A percentile compares a stretch with the other conserved stretches of the same genome.
These are phyloP conservation scores for Barbus barbus DNA, from an alignment of 2,113 vertebrate species.

Conservation along the genomic window DNA sequence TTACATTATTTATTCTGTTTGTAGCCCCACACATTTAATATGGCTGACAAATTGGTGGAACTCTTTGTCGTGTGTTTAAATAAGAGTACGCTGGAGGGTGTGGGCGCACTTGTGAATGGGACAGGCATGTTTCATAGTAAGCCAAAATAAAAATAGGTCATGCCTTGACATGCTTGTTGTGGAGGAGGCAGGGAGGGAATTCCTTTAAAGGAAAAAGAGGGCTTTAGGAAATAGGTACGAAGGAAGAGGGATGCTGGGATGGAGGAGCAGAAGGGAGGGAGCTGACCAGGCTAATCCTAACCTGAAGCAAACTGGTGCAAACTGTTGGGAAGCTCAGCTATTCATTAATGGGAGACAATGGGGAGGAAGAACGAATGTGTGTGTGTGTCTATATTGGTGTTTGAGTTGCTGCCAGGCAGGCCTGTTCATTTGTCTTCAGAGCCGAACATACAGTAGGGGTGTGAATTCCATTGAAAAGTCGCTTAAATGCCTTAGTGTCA, in stretches of 20 bases:
- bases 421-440: constrained; percentile 20
- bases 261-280: constrained; percentile 5
- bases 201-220: constrained; percentile 23
- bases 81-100: constrained; percentile 42
- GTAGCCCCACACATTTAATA: neutral
- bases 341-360: constrained; percentile 34
- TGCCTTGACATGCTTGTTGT: constrained; percentile 39
- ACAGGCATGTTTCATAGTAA: constrained; percentile 45
- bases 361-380: constrained; percentile 10
- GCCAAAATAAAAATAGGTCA: constrained; percentile 54
- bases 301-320: constrained; percentile 35
- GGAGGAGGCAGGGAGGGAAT: constrained; percentile 12
- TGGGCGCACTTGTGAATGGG: constrained; percentile 43
- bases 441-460: constrained; percentile 3
- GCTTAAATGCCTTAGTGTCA: constrained; percentile 29
- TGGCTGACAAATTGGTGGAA: constrained; percentile 19
- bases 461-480: neutral
- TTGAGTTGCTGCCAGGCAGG: constrained; percentile 1
- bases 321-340: constrained; percentile 28
- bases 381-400: neutral
- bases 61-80: constrained; percentile 33
- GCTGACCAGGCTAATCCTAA: constrained; percentile 44
- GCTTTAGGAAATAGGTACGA: constrained; percentile 12
- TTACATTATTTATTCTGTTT: constrained; percentile 7
- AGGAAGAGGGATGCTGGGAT: neutral